Percentiles rank a stretch among this genome's conserved stretches.
These are phyloP conservation scores for Andrena minutula DNA, from an alignment of 2,888 invertebrate species.

Conservation along the genomic window DNA sequence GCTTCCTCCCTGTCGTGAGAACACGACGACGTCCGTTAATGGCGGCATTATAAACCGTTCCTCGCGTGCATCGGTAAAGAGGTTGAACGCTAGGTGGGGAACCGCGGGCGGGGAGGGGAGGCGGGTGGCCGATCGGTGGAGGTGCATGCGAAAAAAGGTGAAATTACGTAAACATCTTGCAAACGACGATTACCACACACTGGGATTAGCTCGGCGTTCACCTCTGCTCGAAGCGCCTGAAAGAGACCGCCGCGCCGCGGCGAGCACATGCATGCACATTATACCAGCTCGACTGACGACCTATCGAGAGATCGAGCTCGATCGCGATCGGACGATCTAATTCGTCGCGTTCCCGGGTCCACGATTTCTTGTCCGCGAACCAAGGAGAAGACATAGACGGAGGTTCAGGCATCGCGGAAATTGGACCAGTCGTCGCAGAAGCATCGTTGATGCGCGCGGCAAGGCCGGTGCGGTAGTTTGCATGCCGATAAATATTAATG, in stretches of 20 bases:
- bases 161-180: slow-evolving; percentile 84
- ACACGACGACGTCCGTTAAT: slow-evolving; percentile 63
- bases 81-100: slow-evolving; percentile 50
- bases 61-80: slow-evolving; percentile 70
- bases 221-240: slow-evolving; percentile 63
- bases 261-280: neutral
- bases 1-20: slow-evolving; percentile 49
- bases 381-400: too few relatives aligned
- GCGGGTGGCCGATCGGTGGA: slow-evolving; percentile 67
- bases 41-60: slow-evolving; percentile 69
- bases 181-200: slow-evolving; percentile 80
- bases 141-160: slow-evolving; percentile 76
- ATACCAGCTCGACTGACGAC: slow-evolving; percentile 1
- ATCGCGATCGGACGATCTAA: neutral
- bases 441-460: slow-evolving; percentile 42
- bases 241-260: slow-evolving; percentile 56
- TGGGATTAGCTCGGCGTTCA: slow-evolving; percentile 70
- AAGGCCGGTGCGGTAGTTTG: slow-evolving; percentile 67
- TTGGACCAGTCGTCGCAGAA: slow-evolving; percentile 66
- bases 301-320: neutral
- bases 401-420: slow-evolving; percentile 48
- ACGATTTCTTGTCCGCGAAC: neutral
- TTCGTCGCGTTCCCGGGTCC: neutral
- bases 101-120: slow-evolving; percentile 20
- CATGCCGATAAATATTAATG: slow-evolving; percentile 73